Conservation (phyloP, 2,797 vertebrate genomes). For the Amniataba percoides region DNA sequence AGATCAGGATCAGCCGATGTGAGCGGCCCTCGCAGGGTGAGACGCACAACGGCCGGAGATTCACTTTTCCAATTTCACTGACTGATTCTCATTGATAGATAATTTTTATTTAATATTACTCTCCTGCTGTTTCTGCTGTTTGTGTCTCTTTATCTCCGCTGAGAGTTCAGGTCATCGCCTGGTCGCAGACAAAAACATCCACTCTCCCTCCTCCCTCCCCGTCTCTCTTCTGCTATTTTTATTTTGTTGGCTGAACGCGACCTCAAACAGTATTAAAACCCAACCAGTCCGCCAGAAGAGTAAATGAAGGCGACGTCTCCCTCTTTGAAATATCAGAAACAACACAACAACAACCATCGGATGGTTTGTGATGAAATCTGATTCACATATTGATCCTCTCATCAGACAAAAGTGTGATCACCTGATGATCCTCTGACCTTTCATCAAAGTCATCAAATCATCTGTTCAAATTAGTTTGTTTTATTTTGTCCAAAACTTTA, state of each 20-base stretch:
- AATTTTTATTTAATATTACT: neutral
- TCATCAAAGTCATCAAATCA: neutral
- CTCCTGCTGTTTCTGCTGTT: neutral
- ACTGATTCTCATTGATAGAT: conserved; percentile 3
- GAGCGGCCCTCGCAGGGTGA: neutral
- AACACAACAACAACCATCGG: too few species aligned
- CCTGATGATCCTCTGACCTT: neutral
- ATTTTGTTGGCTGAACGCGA: neutral
- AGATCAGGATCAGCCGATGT: conserved; percentile 1
- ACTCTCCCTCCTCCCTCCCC: neutral
- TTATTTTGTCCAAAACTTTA: neutral
- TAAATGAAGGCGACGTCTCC: too few species aligned
- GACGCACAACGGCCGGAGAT: too few species aligned
- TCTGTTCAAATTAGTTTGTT: neutral
- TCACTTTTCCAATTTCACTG: too few species aligned
- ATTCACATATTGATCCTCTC: neutral
- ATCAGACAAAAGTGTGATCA: too few species aligned
- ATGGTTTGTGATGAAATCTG: neutral
- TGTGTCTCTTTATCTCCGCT: neutral
- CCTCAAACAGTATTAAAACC: too few species aligned
- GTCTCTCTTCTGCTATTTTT: too few species aligned
- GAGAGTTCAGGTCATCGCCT: neutral
- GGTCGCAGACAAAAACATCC: conserved; percentile 4
- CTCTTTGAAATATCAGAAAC: too few species aligned
- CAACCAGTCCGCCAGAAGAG: too few species aligned